These are phyloP conservation scores for Metalampra italica DNA, from an alignment of 2,888 invertebrate genomes.

Conservation along the genomic window DNA sequence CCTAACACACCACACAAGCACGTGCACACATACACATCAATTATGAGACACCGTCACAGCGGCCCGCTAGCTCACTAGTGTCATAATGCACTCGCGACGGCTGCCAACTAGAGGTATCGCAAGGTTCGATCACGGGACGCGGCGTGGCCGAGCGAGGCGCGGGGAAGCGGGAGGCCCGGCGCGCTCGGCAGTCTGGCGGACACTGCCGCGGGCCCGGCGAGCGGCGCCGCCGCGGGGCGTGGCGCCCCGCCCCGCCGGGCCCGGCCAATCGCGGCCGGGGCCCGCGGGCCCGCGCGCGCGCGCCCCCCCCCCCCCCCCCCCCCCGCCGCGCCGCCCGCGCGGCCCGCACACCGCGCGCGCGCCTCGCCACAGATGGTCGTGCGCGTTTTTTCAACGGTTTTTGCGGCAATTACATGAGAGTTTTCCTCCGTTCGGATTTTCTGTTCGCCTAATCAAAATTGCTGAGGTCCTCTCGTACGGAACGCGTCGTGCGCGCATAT, in stretches of 20 bases:
- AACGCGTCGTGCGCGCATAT: conserved; percentile 37
- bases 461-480: conserved; percentile 49
- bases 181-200: conserved; percentile 77
- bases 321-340: conserved; percentile 44
- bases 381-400: conserved; percentile 49
- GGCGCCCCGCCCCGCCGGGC: conserved; percentile 30
- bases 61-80: conserved; percentile 78
- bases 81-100: conserved; percentile 77
- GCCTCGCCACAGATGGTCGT: conserved; percentile 47
- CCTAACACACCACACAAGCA: conserved; percentile 74
- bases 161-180: conserved; percentile 78
- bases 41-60: conserved; percentile 72
- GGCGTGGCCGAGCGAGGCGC: conserved; percentile 76
- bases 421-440: conserved; percentile 59
- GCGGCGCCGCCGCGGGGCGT: conserved; percentile 41
- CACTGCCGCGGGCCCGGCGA: conserved; percentile 64
- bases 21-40: conserved; percentile 73
- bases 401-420: conserved; percentile 55
- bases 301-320: conserved; percentile 33
- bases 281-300: conserved; percentile 18
- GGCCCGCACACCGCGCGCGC: conserved; percentile 51
- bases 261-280: conserved; percentile 20
- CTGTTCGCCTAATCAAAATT: conserved; percentile 56
- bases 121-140: conserved; percentile 58
- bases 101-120: conserved; percentile 45